Conservation (phyloP, 2,888 invertebrate genomes). For the Chymomyza fuscimana region DNA sequence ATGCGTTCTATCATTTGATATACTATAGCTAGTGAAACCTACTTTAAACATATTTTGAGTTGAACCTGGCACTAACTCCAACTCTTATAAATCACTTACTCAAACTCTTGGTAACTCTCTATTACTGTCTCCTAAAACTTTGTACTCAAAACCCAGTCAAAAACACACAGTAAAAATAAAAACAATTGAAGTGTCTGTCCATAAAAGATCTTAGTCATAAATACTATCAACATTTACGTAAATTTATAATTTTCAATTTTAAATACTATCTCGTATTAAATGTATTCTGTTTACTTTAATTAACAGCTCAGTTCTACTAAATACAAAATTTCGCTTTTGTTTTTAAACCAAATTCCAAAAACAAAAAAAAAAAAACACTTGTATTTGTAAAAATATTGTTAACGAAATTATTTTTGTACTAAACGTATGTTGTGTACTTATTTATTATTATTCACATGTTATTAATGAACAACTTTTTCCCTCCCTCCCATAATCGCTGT, state of each 20-base stretch:
- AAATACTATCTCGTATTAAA: background rate
- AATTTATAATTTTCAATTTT: background rate
- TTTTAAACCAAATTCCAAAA: conserved; percentile 2
- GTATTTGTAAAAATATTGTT: background rate
- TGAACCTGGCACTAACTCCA: too few relatives aligned
- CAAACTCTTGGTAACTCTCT: too few relatives aligned
- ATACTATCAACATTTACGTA: background rate
- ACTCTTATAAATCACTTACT: too few relatives aligned
- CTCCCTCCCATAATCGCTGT: conserved; percentile 65
- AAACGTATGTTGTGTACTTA: background rate
- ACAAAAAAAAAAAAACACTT: background rate
- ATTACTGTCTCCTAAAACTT: too few relatives aligned
- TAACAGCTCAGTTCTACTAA: too few relatives aligned
- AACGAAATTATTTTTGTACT: background rate
- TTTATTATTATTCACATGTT: background rate
- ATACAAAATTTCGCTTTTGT: background rate
- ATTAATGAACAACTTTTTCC: conserved; percentile 34
- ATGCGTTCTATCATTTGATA: too few relatives aligned
- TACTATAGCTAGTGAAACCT: too few relatives aligned
- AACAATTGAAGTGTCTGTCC: background rate
- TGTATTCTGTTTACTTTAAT: background rate
- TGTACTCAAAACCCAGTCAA: too few relatives aligned
- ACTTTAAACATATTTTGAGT: too few relatives aligned
- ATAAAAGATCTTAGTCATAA: background rate
- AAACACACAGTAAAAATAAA: too few relatives aligned